phyloP scores from a whole-genome alignment of 2,113 vertebrate species.

The Eclectus roratus region DNA sequence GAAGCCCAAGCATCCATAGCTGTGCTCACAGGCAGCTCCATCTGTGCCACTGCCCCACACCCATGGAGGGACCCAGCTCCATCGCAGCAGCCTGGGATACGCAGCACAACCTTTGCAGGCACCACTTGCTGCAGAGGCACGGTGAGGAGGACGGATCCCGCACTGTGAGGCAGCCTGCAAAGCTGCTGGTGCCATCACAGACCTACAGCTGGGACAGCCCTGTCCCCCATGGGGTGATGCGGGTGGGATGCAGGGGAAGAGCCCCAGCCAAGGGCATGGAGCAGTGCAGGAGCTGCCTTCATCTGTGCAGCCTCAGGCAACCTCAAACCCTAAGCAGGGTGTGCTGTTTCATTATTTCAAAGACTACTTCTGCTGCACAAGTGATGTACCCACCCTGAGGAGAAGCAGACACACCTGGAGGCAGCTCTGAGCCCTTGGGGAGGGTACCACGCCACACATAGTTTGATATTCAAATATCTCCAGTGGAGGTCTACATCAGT shows the following conservation, averaged over 20 bases:
- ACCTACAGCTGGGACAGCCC: neutral
- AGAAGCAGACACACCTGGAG: neutral
- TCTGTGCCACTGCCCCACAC: fast-evolving
- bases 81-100: fast-evolving
- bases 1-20: neutral
- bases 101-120: neutral
- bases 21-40: fast-evolving
- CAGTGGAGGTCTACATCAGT: neutral
- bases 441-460: neutral
- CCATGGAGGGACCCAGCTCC: neutral
- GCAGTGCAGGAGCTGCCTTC: neutral
- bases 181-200: neutral
- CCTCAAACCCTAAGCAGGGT: neutral
- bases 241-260: neutral
- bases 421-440: fast-evolving
- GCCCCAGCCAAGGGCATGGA: neutral
- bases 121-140: fast-evolving
- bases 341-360: neutral
- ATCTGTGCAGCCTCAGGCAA: neutral
- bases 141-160: fast-evolving
- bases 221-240: fast-evolving
- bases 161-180: fast-evolving
- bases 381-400: neutral
- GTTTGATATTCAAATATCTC: neutral
- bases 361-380: neutral